These are phyloP conservation scores for Alauda arvensis DNA, from an alignment of 2,797 vertebrate genomes.

Conservation along the genomic window DNA sequence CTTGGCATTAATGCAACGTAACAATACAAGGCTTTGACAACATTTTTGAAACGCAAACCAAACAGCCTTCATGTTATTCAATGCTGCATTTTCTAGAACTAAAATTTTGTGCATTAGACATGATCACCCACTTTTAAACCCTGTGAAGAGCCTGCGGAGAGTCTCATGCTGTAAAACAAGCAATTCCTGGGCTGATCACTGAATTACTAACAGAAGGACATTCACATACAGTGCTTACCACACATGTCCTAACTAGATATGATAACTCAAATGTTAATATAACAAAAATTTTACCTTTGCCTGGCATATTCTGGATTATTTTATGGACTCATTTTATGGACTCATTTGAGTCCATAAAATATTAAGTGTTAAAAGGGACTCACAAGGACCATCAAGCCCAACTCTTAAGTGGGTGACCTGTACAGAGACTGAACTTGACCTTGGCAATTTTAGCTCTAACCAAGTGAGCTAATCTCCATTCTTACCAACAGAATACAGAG, in stretches of 20 bases:
- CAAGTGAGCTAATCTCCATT: background rate
- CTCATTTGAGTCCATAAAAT: background rate
- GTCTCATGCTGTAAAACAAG: background rate
- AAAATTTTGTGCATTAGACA: background rate
- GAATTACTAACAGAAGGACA: background rate
- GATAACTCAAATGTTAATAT: background rate
- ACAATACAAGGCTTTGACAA: background rate
- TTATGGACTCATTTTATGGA: no score
- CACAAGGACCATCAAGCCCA: background rate
- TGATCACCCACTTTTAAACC: background rate
- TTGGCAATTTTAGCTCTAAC: background rate
- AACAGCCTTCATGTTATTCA: background rate
- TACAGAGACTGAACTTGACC: background rate
- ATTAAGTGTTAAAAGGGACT: background rate
- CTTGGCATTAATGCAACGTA: background rate
- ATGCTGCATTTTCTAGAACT: background rate
- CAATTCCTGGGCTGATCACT: background rate
- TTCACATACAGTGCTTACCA: background rate
- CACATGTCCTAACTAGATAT: background rate
- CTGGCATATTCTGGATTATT: background rate
- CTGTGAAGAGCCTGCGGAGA: background rate
- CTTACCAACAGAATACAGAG: background rate
- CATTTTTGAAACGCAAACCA: background rate
- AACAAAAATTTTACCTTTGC: background rate
- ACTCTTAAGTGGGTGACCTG: background rate